Percentiles rank a stretch among this genome's conserved stretches.
Evolutionary conservation across 2,797 vertebrate species (phyloP).

Genomic region (Taeniopygia guttata): DNA sequence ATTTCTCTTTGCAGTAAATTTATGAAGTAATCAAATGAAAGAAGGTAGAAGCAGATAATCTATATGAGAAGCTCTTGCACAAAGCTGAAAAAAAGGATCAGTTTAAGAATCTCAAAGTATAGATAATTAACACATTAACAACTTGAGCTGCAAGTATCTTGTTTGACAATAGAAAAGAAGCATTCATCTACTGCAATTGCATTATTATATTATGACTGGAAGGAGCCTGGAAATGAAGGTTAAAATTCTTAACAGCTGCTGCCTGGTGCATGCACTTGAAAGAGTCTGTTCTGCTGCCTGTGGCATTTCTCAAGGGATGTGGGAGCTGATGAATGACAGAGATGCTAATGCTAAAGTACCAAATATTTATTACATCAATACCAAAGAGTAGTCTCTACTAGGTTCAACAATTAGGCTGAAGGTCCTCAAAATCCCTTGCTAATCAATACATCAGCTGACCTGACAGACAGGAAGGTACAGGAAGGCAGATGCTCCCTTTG

Average conservation of each 20-base stretch:
- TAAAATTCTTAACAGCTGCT: slow-evolving; percentile 67
- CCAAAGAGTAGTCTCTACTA: slow-evolving; percentile 10
- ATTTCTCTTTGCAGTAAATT: slow-evolving; percentile 68
- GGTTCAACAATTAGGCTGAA: slow-evolving; percentile 2
- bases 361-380: slow-evolving; percentile 19
- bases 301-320: slow-evolving; percentile 63
- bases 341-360: slow-evolving; percentile 47
- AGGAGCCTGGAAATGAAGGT: slow-evolving; percentile 58
- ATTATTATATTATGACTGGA: slow-evolving; percentile 43
- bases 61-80: slow-evolving; percentile 27
- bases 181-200: slow-evolving; percentile 25
- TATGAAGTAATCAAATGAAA: slow-evolving; percentile 61
- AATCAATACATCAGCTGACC: not conserved
- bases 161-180: slow-evolving; percentile 12
- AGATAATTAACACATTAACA: slow-evolving; percentile 54
- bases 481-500: not conserved
- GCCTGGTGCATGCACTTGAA: slow-evolving; percentile 63
- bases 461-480: not conserved
- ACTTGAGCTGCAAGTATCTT: slow-evolving; percentile 9
- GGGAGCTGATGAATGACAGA: slow-evolving; percentile 33
- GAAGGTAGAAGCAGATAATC: slow-evolving; percentile 46
- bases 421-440: not conserved
- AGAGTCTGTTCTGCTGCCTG: slow-evolving; percentile 50
- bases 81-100: slow-evolving; percentile 28
- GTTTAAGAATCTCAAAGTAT: slow-evolving; percentile 45